Evolutionary conservation across 1,140 invertebrate species (phyloP), one percentile per base, ranked within the genome.

Genomic region (Dysdera silvatica): DNA sequence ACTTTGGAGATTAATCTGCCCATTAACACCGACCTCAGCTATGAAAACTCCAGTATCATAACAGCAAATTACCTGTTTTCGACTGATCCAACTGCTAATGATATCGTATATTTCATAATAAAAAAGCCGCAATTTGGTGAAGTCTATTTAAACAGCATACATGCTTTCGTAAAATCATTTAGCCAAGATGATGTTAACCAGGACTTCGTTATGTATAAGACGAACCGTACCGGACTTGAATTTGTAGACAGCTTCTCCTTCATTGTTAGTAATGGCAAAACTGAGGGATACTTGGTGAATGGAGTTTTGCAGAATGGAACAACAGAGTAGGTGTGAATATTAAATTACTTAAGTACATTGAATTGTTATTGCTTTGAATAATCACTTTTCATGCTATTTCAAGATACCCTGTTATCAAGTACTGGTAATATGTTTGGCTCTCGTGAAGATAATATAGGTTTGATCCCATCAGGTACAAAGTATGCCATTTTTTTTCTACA

Each of bases 161-260:
- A 48, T 23, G 10, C 4, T 3, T 24, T 41, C 40, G 33, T 37
- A 23, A 14, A 26, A 45, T 41, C 31, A 6, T 65, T 65, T 40
- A 31, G 49, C 20, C 63, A 65, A 43, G 32, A 55, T n/a, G 51
- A 65, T 40, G 55, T 65, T 33, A 37, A 60, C 3, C 54, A 31
- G 14, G 52, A 45, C 31, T 40, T 54, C 2, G n/a, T 65, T 28
- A 23, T 37, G 20, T 65, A 60, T n/a, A n/a, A n/a, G n/a, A n/a
- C n/a, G n/a, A n/a, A n/a, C n/a, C 20, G 7, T n/a, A n/a, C 28
- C 47, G 5, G 8, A 55, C 20, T 20, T 18, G 20, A 60, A 60
- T 20, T 35, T 20, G 29, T 48, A 20, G 63, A 65, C 18, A 24
- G 23, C 23, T 60, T 65, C 33, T n/a, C 16, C 1, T 65, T 65